Base-by-base conservation (phyloP, 2,797 vertebrate species). In the Malurus leucopterus region DNA sequence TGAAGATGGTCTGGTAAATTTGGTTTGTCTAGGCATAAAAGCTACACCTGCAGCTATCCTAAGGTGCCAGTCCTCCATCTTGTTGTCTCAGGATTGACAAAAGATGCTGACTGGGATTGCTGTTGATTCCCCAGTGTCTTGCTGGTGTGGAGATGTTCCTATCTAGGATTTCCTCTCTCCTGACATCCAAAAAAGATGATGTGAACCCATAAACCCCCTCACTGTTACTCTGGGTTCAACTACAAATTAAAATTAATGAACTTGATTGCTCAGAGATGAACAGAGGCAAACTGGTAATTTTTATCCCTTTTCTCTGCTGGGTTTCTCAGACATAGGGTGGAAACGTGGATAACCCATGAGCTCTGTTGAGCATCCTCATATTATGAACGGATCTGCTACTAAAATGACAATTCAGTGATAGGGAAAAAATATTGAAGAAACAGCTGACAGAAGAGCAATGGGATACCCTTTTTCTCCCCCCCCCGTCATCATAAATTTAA, bases 371-470 rank as follows among this genome's bases (percentile, higher is more conserved):
- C 38, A 63, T 22, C 55, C 30, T 46, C 15, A 26, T 34, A 13
- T 73, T 86, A 53, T 13, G 24, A 73, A 78, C 53, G 76, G 30
- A 70, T 57, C 53, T 90, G 43, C 41, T 53, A 53, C 32, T 57
- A 76, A 41, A 90, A 32, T 23, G 23, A 67, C 34, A 59, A 32
- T 62, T 67, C 38, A 32, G 57, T 57, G 68, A 40, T 6, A 71
- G 27, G 23, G 27, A 40, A 86, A 83, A 71, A 69, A 88, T 20
- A 32, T 54, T 72, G 73, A 91, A 69, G 58, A 72, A 93, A 83
- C 6, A 77, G 43, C 32, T 77, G 65, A 80, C 59, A 84, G 47
- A 82, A 86, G n/a, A 70, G 34, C 2, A 3, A 74, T 2, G 9
- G 82, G n/a, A 77, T 65, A 49, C 23, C 53, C 6, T 53, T 50